phyloP scores from a whole-genome alignment of 2,888 invertebrate genomes.

The Chrysolina haemoptera region DNA sequence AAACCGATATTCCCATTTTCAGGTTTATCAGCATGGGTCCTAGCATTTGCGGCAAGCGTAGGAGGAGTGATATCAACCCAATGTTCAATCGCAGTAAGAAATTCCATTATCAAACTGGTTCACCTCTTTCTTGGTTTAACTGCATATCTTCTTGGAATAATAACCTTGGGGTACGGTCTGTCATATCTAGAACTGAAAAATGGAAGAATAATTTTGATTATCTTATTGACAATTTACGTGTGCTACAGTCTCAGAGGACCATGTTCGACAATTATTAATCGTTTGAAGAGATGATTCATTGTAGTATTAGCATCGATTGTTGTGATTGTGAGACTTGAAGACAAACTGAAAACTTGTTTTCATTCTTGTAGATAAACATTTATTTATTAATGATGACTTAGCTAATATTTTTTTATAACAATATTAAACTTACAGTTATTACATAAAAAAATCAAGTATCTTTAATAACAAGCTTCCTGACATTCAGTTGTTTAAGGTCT shows the following conservation, averaged over 20 bases:
- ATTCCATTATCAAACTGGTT: conserved; percentile 39
- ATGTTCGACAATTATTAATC: conserved; percentile 31
- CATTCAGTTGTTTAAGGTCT: no score
- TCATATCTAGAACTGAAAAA: conserved; percentile 34
- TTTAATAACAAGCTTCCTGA: neutral
- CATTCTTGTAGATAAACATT: no score
- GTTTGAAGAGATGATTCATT: neutral
- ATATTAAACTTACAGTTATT: neutral
- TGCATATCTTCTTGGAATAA: conserved; percentile 50
- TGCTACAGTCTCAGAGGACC: conserved; percentile 46
- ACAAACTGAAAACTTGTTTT: no score
- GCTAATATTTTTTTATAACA: no score
- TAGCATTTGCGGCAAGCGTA: conserved; percentile 43
- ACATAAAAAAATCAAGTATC: neutral
- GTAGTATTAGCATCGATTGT: neutral
- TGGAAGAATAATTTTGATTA: conserved; percentile 44
- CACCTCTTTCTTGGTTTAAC: conserved; percentile 47
- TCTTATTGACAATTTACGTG: conserved; percentile 46
- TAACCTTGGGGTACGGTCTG: conserved; percentile 49
- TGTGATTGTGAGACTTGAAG: neutral
- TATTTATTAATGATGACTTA: no score
- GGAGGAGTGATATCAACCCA: conserved; percentile 40
- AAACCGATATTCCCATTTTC: conserved; percentile 36
- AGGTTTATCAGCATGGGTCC: conserved; percentile 52
- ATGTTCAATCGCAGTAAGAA: conserved; percentile 26